Evolutionary conservation across 2,113 vertebrate genomes (phyloP).

Genomic region (Syngnathoides biaculeatus): DNA sequence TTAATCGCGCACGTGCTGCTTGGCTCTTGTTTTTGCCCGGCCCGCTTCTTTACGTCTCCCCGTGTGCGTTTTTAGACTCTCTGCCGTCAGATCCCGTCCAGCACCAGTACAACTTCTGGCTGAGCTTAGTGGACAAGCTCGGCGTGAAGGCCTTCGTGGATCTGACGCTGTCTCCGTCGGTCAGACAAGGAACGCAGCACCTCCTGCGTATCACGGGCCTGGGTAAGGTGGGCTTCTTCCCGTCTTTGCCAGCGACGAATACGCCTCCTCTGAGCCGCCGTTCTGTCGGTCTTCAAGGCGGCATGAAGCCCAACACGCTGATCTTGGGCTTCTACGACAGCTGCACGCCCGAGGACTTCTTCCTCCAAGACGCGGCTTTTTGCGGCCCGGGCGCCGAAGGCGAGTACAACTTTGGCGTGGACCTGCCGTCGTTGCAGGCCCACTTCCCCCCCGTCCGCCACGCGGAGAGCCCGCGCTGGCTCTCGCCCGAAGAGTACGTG

Average conservation of each 20-base stretch:
- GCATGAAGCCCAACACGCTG: slow-evolving; percentile 90
- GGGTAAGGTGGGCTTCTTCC: slow-evolving; percentile 76
- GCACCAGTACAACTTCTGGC: slow-evolving; percentile 86
- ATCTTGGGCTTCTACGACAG: slow-evolving; percentile 87
- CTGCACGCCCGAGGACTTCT: slow-evolving; percentile 82
- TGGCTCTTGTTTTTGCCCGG: too few species aligned
- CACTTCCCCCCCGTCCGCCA: slow-evolving; percentile 82
- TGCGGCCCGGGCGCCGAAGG: slow-evolving; percentile 55
- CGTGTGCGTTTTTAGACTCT: slow-evolving; percentile 58
- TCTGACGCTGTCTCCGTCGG: slow-evolving; percentile 79
- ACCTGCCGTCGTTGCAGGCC: slow-evolving; percentile 79
- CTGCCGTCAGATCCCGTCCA: slow-evolving; percentile 83
- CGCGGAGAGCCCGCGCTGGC: slow-evolving; percentile 72
- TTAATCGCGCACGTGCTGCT: too few species aligned
- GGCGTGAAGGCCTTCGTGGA: slow-evolving; percentile 90
- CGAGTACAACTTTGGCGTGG: slow-evolving; percentile 79
- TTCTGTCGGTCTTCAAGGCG: slow-evolving; percentile 67
- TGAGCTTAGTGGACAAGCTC: slow-evolving; percentile 84
- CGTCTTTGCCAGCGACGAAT: too few species aligned
- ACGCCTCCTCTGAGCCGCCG: not conserved
- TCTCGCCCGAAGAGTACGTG: slow-evolving; percentile 81
- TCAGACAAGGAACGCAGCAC: slow-evolving; percentile 86
- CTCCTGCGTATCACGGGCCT: slow-evolving; percentile 85
- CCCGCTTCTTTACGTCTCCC: too few species aligned
- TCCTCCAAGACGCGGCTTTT: slow-evolving; percentile 82